These are phyloP conservation scores for Macropodus opercularis DNA, from an alignment of 2,797 vertebrate species.

Conservation along the genomic window DNA sequence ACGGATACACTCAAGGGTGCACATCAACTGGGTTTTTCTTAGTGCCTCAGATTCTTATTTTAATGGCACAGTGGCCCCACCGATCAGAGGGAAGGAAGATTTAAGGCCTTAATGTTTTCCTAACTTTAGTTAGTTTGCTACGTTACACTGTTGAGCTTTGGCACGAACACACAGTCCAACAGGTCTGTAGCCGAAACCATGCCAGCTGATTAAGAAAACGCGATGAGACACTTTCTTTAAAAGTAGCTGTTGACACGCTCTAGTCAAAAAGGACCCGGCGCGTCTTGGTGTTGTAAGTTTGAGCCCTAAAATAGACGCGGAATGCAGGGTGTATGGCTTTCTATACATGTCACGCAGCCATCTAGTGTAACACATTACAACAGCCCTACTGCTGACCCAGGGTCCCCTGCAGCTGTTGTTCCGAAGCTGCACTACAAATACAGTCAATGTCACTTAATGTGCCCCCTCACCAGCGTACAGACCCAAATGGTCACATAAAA, in stretches of 20 bases:
- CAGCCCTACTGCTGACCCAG: conserved; percentile 48
- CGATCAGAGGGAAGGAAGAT: background rate
- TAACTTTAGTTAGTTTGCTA: background rate
- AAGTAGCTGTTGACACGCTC: conserved; percentile 47
- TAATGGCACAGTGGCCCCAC: conserved; percentile 7
- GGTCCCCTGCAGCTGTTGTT: conserved; percentile 57
- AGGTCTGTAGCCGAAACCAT: conserved; percentile 7
- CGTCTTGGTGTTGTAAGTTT: conserved; percentile 51
- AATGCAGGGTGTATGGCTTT: conserved; percentile 47
- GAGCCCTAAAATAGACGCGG: conserved; percentile 60
- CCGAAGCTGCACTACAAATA: conserved; percentile 44
- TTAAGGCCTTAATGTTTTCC: conserved; percentile 10
- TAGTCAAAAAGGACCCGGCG: conserved; percentile 23
- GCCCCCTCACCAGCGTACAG: conserved; percentile 24
- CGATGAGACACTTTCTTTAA: conserved; percentile 28
- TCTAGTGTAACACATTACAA: conserved; percentile 58
- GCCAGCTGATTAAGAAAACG: conserved; percentile 40
- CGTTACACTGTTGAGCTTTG: background rate
- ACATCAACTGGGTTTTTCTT: conserved; percentile 6
- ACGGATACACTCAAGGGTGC: conserved; percentile 18
- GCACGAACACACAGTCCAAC: conserved; percentile 12
- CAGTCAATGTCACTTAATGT: conserved; percentile 50
- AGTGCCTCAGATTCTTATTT: conserved; percentile 12
- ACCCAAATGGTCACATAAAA: conserved; percentile 10
- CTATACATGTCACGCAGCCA: conserved; percentile 54